A percentile compares a stretch with the other conserved stretches of the same genome.
These are phyloP conservation scores for Thecocarcelia acutangulata DNA, from an alignment of 2,888 invertebrate genomes.

Conservation along the genomic window DNA sequence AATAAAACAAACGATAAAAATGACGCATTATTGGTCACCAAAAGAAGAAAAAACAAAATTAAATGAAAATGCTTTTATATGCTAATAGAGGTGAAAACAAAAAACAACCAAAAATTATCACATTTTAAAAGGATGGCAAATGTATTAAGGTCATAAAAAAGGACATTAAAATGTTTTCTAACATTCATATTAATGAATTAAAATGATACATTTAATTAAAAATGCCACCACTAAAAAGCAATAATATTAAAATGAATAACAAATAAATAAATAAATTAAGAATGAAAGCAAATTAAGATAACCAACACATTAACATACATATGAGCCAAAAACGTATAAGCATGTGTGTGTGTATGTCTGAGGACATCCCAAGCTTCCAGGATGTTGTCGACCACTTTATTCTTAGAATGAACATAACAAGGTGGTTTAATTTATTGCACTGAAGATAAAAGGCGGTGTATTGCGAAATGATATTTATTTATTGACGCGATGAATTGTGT, in stretches of 20 bases:
- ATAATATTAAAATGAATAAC: conserved; percentile 58
- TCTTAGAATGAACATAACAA: too few relatives aligned
- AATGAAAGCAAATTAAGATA: conserved; percentile 55
- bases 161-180: conserved; percentile 60
- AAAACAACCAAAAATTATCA: conserved; percentile 46
- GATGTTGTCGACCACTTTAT: too few relatives aligned
- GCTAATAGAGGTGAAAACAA: conserved; percentile 49
- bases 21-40: conserved; percentile 1
- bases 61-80: conserved; percentile 39
- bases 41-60: conserved; percentile 26
- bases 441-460: too few relatives aligned
- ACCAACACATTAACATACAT: conserved; percentile 11
- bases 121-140: conserved; percentile 37
- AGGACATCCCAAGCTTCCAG: too few relatives aligned
- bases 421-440: too few relatives aligned
- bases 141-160: conserved; percentile 47
- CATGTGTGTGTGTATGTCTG: not conserved
- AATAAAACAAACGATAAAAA: conserved; percentile 41
- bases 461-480: too few relatives aligned
- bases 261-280: conserved; percentile 41
- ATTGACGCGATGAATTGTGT: too few relatives aligned
- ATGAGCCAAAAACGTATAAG: not conserved
- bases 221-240: conserved; percentile 67
- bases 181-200: conserved; percentile 54
- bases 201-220: conserved; percentile 66